Evolutionary conservation across 2,888 invertebrate genomes (phyloP).

Genomic region (Sisyra terminalis): DNA sequence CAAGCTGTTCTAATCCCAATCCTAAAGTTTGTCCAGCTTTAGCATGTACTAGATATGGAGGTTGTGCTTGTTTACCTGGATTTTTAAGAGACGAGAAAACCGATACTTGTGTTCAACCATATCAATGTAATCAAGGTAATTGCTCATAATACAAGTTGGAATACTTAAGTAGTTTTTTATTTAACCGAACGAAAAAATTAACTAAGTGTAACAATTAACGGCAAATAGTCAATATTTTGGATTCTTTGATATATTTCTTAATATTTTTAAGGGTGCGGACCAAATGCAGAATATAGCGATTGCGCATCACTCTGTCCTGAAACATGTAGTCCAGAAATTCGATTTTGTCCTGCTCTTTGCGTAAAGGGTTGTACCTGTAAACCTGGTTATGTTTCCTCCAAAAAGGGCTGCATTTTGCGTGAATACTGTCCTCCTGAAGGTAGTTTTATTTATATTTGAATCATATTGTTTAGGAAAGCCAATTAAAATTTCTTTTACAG

Average conservation of each 20-base stretch:
- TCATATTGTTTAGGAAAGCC: no score
- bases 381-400: not conserved
- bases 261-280: not conserved
- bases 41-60: not conserved
- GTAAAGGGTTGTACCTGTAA: not conserved
- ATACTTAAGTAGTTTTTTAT: no score
- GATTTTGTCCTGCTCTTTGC: not conserved
- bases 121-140: not conserved
- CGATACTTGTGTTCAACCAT: not conserved
- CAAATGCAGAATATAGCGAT: not conserved
- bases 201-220: no score
- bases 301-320: not conserved
- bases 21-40: not conserved
- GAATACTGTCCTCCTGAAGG: not conserved
- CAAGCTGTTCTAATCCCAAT: not conserved
- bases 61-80: no score
- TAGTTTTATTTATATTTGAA: no score
- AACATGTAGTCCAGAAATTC: not conserved
- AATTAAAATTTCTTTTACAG: no score
- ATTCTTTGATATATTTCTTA: no score
- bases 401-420: not conserved
- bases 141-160: no score
- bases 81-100: not conserved
- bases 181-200: no score
- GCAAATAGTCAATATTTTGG: no score